phyloP scores from a whole-genome alignment of 2,797 vertebrate genomes.

The Nothura maculosa region DNA sequence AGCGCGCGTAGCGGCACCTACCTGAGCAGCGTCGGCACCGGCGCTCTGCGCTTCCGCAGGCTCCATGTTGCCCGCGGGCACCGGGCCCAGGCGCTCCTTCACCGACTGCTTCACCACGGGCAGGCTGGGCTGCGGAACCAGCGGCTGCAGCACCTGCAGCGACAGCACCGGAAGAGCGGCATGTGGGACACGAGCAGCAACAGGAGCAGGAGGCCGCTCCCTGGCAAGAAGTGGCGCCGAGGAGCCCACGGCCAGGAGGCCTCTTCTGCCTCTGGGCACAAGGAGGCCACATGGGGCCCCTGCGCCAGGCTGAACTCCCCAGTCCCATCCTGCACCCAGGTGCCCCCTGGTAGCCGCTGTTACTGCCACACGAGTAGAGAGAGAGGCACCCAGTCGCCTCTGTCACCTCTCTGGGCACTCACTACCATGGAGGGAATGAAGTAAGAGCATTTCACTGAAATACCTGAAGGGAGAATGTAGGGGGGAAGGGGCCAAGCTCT shows the following conservation, averaged over 20 bases:
- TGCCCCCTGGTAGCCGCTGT: background rate
- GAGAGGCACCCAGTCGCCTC: too few relatives aligned
- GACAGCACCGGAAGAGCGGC: background rate
- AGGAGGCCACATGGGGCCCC: too few relatives aligned
- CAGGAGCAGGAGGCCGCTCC: too few relatives aligned
- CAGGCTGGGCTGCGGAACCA: conserved; percentile 83
- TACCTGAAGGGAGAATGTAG: too few relatives aligned
- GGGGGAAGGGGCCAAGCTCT: too few relatives aligned
- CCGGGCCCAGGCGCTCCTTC: conserved; percentile 94
- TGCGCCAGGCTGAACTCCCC: too few relatives aligned
- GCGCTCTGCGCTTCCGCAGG: conserved; percentile 86
- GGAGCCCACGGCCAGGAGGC: too few relatives aligned
- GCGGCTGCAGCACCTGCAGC: conserved; percentile 81
- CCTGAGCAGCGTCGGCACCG: conserved; percentile 85
- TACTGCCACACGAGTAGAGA: background rate
- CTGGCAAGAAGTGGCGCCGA: too few relatives aligned
- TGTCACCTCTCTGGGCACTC: too few relatives aligned
- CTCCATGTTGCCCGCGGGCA: conserved; percentile 87
- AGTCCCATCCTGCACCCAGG: background rate
- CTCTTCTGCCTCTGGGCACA: too few relatives aligned
- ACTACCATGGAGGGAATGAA: too few relatives aligned
- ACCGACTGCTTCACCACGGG: conserved; percentile 92
- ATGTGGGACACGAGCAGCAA: background rate
- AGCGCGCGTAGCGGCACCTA: conserved; percentile 46
- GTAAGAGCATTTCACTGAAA: too few relatives aligned